phyloP scores from a whole-genome alignment of 2,113 vertebrate species.

The Ibidorhyncha struthersii region DNA sequence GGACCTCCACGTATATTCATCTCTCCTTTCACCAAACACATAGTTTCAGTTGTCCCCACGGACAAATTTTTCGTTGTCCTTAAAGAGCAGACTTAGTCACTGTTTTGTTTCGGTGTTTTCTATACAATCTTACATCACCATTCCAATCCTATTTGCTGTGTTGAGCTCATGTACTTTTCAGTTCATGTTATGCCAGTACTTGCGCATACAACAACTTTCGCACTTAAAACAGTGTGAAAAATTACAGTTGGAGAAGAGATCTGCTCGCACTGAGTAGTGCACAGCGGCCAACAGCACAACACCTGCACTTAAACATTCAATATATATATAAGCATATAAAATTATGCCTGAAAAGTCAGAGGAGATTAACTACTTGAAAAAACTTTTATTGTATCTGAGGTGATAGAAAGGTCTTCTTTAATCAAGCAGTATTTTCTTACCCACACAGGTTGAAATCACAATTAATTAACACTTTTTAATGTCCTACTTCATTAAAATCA shows the following conservation, averaged over 20 bases:
- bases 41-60: neutral
- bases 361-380: neutral
- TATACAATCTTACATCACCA: neutral
- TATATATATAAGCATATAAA: neutral
- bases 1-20: rapidly evolving
- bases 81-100: neutral
- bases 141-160: neutral
- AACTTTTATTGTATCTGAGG: neutral
- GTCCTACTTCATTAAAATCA: neutral
- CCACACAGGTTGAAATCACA: neutral
- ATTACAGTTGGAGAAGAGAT: neutral
- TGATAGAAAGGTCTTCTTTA: neutral
- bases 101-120: neutral
- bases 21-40: neutral
- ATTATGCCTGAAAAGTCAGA: neutral
- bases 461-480: neutral
- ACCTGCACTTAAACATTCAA: neutral
- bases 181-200: neutral
- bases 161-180: neutral
- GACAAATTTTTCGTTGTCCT: neutral
- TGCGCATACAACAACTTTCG: too few species aligned
- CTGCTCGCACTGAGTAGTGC: neutral
- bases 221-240: neutral
- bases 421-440: neutral
- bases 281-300: neutral